Evolutionary conservation across 2,888 invertebrate species (phyloP), one percentile per base, ranked within the genome.

Genomic region (Sarcophaga variegata): DNA sequence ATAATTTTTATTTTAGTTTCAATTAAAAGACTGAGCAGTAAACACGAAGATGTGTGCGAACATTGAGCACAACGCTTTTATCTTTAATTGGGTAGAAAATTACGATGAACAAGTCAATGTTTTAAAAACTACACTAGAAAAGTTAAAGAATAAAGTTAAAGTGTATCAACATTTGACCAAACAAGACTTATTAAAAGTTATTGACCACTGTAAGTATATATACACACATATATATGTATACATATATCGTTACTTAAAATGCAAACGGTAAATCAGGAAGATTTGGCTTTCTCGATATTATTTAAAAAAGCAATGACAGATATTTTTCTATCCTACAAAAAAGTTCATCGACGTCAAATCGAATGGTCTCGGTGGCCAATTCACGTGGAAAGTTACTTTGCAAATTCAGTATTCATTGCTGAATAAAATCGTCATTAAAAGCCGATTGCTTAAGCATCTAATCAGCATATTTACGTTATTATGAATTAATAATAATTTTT

Each of bases 51-150:
- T n/a, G n/a, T 37, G n/a, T 59, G 20, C 27, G n/a, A 27, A n/a
- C 64, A 37, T 22, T 14, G 62, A 20, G 10, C 64, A 62, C 12
- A 87, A 88, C 59, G 83, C 83, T 4, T 82, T 86, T 20, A 85
- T 88, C 49, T 87, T 88, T 59, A 88, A 88, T 72, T 82, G 81
- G 67, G 83, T 87, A 4, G 11, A 74, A 25, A 72, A 85, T 45
- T 83, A 87, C 45, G 37, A 81, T 4, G 10, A 60, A 2, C 75
- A 88, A 49, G 20, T 87, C 1, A 54, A 63, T 49, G 5, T 4
- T 4, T 20, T 87, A 62, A 69, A 10, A 27, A 22, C 60, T 49
- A 67, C 77, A 2, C 76, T 88, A 20, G 60, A 81, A 54, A 64
- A 45, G 14, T n/a, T 62, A n/a, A 63, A 81, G 22, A 85, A 85